phyloP scores from a whole-genome alignment of 2,797 vertebrate species.

The Siniperca obscura region DNA sequence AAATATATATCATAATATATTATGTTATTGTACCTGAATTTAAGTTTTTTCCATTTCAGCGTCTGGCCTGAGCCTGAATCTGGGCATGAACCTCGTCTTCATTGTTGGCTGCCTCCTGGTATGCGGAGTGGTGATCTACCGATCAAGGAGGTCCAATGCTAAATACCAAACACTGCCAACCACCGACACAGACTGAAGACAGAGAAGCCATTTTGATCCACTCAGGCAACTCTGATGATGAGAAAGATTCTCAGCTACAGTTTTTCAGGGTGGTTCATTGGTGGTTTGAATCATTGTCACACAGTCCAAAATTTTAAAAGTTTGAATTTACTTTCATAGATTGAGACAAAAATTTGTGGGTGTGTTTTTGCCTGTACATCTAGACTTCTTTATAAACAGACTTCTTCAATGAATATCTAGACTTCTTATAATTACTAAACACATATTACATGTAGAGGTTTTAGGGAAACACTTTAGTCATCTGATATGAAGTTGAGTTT shows the following conservation, averaged over 20 bases:
- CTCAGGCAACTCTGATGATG: neutral
- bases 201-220: neutral
- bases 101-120: conserved; percentile 40
- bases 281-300: conserved; percentile 1
- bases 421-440: neutral
- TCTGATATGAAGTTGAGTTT: neutral
- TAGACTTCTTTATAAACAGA: neutral
- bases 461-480: neutral
- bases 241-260: neutral
- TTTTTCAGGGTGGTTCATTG: neutral
- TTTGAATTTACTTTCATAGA: too few species aligned
- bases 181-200: conserved; percentile 30
- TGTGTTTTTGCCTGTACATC: neutral
- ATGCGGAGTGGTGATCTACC: conserved; percentile 37
- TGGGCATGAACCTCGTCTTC: conserved; percentile 36
- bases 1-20: neutral
- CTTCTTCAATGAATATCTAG: too few species aligned
- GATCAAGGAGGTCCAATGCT: conserved; percentile 1
- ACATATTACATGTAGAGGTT: neutral
- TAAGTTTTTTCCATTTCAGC: conserved; percentile 1
- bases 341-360: neutral
- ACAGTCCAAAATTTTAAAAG: too few species aligned
- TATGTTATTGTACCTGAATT: neutral
- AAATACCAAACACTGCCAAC: conserved; percentile 37
- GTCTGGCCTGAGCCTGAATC: conserved; percentile 5